Evolutionary conservation across 1,140 invertebrate genomes (phyloP), one percentile per base, ranked within the genome.

Genomic region (Drosophila burlai): DNA sequence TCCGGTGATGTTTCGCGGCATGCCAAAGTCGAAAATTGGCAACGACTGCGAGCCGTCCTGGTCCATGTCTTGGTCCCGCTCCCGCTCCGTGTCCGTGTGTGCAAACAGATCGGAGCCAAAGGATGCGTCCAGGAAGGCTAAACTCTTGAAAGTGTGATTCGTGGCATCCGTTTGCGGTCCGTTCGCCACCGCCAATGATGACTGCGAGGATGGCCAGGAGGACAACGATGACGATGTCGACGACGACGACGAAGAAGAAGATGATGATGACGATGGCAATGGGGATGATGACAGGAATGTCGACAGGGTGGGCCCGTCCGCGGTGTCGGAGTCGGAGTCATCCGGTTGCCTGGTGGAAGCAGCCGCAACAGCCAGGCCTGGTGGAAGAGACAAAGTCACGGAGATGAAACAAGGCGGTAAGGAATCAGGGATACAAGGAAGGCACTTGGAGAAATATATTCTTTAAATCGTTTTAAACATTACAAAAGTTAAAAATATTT

Each of bases 1-100:
- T 21, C 96, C 97, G 43, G 97, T 97, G 71, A 97, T 96, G 93
- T 97, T 97, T 47, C 96, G 94, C 46, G 96, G 94, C 74, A 97
- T 96, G 89, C 96, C 96, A 93, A 95, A 95, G 93, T 97, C 96
- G 93, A 97, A 97, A 81, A 90, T 80, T 83, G 90, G 90, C 84
- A 91, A 50, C 36, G 76, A 76, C 43, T 91, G 76, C 34, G 58
- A 21, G n/a, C 66, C 24, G 16, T 82, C 75, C 24, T 45, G 40
- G 55, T 62, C 59, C 59, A 45, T 21, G 34, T 67, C 47, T 18
- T n/a, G 21, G 5, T 73, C 54, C 15, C 34, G 40, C 15, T 58
- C 65, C 29, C 52, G 13, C 21, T 60, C 52, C 36, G 68, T 65
- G 63, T 81, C 78, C 50, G 64, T 69, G 31, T 73, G 76, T 36